Evolutionary conservation across 2,888 invertebrate species (phyloP).

Genomic region (Pristionchus entomophagus): DNA sequence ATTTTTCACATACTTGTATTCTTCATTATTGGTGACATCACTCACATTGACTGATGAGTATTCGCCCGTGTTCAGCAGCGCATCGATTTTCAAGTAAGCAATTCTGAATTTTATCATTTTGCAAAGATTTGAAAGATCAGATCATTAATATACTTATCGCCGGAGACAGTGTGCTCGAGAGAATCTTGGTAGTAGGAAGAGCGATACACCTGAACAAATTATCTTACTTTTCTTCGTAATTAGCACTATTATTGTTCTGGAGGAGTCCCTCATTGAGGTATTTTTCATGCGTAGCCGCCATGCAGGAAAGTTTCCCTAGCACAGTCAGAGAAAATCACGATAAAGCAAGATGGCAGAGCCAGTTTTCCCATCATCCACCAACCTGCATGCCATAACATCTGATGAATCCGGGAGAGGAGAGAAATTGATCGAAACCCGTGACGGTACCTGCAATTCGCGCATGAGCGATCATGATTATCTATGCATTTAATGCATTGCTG

Average conservation of each 20-base stretch:
- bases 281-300: too few relatives aligned
- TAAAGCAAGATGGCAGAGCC: too few relatives aligned
- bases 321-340: too few relatives aligned
- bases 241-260: background rate
- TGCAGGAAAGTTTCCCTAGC: too few relatives aligned
- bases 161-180: background rate
- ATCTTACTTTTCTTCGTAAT: too few relatives aligned
- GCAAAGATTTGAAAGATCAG: background rate
- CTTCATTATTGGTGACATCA: background rate
- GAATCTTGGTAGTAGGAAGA: conserved; percentile 2
- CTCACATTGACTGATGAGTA: background rate
- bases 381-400: conserved; percentile 17
- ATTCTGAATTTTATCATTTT: background rate
- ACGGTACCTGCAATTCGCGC: background rate
- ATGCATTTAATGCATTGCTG: too few relatives aligned
- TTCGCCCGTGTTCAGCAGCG: background rate
- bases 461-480: background rate
- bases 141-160: background rate
- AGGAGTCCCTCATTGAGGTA: too few relatives aligned
- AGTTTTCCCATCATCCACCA: background rate
- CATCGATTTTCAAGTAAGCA: background rate
- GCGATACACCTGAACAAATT: background rate
- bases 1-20: background rate
- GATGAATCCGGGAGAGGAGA: background rate
- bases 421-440: conserved; percentile 4